Percentiles rank a stretch among this genome's conserved stretches.
Conservation (phyloP, 1,140 invertebrate species). For the Amyelois transitella region DNA sequence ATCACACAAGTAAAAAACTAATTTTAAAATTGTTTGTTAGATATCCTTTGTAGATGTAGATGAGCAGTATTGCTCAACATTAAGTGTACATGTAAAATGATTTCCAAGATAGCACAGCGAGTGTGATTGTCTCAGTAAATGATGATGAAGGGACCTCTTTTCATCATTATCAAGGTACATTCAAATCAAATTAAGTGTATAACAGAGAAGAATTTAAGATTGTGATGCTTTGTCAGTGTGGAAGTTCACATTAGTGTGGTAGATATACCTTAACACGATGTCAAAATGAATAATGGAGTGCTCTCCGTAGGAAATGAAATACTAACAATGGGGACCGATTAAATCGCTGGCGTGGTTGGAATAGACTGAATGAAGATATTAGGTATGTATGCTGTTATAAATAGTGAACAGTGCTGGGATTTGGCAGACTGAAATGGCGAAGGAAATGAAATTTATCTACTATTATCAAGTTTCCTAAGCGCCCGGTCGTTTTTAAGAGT, state of each 20-base stretch:
- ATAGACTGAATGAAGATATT: neutral
- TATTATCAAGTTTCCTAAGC: neutral
- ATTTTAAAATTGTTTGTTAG: neutral
- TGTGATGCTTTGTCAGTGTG: no score
- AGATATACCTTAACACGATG: conserved; percentile 15
- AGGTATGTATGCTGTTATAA: neutral
- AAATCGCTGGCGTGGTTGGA: conserved; percentile 8
- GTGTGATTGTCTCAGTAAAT: no score
- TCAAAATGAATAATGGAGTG: conserved; percentile 26
- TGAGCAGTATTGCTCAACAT: no score
- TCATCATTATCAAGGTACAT: no score
- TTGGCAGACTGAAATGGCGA: neutral
- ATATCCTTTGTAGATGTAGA: no score
- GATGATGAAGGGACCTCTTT: no score
- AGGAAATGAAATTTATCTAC: neutral
- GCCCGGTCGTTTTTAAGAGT: no score
- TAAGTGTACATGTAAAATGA: no score
- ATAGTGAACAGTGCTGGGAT: neutral
- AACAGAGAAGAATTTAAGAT: no score
- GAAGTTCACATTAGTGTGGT: conserved; percentile 1
- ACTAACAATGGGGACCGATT: conserved; percentile 5
- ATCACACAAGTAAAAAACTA: neutral
- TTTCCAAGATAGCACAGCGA: no score
- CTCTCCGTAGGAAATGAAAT: conserved; percentile 17
- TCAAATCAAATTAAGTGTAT: no score